Evolutionary conservation across 2,888 invertebrate genomes (phyloP).

Genomic region (Argyresthia goedartella): DNA sequence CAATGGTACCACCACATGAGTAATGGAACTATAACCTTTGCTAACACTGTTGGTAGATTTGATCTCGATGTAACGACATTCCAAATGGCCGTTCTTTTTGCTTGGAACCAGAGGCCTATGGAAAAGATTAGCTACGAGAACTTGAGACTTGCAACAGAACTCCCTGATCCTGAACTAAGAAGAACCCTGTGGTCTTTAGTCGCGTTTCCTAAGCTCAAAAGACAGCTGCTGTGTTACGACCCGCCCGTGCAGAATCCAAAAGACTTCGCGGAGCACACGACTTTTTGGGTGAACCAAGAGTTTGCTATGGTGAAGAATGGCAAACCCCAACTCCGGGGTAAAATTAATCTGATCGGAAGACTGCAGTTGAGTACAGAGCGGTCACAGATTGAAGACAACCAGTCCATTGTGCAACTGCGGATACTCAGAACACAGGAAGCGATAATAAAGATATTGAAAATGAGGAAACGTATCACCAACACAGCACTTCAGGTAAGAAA

Average conservation of each 20-base stretch:
- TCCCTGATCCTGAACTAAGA: conserved; percentile 94
- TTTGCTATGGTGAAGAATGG: conserved; percentile 96
- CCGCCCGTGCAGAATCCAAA: conserved; percentile 89
- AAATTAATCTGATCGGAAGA: conserved; percentile 96
- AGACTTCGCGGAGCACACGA: conserved; percentile 92
- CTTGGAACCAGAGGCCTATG: conserved; percentile 96
- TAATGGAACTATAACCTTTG: conserved; percentile 97
- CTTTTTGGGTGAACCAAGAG: conserved; percentile 98
- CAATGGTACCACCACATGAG: conserved; percentile 99
- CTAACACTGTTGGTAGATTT: conserved; percentile 91
- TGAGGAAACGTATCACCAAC: conserved; percentile 94
- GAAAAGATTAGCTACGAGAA: conserved; percentile 98
- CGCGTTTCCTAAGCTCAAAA: conserved; percentile 95
- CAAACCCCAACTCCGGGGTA: conserved; percentile 93
- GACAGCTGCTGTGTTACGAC: conserved; percentile 88
- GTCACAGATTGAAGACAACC: conserved; percentile 97
- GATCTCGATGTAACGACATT: conserved; percentile 99
- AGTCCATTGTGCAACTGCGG: conserved; percentile 96
- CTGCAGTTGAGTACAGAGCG: conserved; percentile 95
- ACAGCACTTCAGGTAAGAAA: conserved; percentile 85
- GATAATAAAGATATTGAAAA: conserved; percentile 98
- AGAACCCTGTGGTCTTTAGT: conserved; percentile 96
- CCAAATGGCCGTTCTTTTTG: conserved; percentile 99
- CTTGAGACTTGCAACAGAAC: conserved; percentile 93
- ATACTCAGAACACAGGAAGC: conserved; percentile 96